phyloP scores from a whole-genome alignment of 2,797 vertebrate genomes.

The Thripadectes ignobilis region DNA sequence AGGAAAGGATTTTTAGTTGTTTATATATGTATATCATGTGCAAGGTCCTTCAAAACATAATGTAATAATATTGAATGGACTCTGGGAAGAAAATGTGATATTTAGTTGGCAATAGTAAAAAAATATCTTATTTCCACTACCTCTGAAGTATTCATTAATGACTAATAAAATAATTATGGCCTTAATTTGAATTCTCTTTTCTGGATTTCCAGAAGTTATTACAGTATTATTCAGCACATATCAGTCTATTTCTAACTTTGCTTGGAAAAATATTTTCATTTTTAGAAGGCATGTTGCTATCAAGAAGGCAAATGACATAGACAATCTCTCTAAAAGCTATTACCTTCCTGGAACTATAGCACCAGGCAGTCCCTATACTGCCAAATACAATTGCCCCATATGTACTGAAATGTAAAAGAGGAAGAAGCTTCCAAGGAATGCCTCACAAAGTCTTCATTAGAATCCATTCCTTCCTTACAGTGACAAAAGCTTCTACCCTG shows the following conservation, averaged over 20 bases:
- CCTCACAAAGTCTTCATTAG: not conserved
- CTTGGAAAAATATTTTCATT: not conserved
- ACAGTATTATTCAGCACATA: not conserved
- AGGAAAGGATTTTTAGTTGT: not conserved
- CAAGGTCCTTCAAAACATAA: not conserved
- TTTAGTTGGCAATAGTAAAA: not conserved
- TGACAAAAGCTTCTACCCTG: not conserved
- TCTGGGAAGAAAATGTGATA: not conserved
- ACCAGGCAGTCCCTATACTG: not conserved
- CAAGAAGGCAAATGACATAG: not conserved
- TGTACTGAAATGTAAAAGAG: not conserved
- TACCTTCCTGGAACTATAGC: not conserved
- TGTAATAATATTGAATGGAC: not conserved
- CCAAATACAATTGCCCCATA: not conserved
- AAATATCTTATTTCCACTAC: not conserved
- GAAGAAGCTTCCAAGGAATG: not conserved
- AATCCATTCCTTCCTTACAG: not conserved
- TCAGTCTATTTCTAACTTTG: not conserved
- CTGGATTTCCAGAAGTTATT: not conserved
- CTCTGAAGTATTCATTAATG: not conserved
- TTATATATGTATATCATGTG: not conserved
- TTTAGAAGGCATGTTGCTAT: not conserved
- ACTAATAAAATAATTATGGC: not conserved
- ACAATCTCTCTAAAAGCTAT: not conserved
- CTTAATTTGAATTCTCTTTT: not conserved